phyloP scores from a whole-genome alignment of 2,888 invertebrate species.

The Papilio demoleus region DNA sequence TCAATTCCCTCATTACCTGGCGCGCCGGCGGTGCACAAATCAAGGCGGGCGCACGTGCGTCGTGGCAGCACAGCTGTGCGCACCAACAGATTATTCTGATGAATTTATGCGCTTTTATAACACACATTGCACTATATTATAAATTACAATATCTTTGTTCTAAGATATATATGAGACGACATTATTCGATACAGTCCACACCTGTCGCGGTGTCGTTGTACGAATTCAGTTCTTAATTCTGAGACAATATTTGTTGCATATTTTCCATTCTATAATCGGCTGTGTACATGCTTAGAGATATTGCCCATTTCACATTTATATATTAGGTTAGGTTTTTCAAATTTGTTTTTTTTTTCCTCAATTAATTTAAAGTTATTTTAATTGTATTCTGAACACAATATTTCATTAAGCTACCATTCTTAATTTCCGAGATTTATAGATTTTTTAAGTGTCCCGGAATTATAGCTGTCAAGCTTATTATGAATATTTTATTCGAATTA shows the following conservation, averaged over 20 bases:
- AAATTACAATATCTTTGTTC: slow-evolving; percentile 40
- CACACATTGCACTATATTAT: slow-evolving; percentile 54
- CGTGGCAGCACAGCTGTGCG: slow-evolving; percentile 73
- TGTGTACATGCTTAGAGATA: not conserved
- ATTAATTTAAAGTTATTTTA: too few species aligned
- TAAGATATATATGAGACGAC: slow-evolving; percentile 7
- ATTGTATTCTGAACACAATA: too few species aligned
- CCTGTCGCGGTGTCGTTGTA: not conserved
- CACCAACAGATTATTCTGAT: slow-evolving; percentile 53
- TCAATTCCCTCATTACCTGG: slow-evolving; percentile 54
- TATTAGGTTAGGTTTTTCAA: too few species aligned
- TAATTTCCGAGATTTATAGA: too few species aligned
- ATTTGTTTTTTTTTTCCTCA: too few species aligned
- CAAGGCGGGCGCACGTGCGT: slow-evolving; percentile 64
- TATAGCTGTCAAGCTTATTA: too few species aligned
- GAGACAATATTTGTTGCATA: not conserved
- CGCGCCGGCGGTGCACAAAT: slow-evolving; percentile 48
- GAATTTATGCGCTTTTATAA: slow-evolving; percentile 46
- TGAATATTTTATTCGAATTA: too few species aligned
- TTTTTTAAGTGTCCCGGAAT: too few species aligned
- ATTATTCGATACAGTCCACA: not conserved
- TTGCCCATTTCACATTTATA: too few species aligned
- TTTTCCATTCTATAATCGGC: not conserved
- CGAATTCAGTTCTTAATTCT: not conserved
- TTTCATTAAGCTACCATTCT: too few species aligned